Percentiles rank a stretch among this genome's conserved stretches.
phyloP scores from a whole-genome alignment of 2,113 vertebrate species.

The Eclectus roratus region DNA sequence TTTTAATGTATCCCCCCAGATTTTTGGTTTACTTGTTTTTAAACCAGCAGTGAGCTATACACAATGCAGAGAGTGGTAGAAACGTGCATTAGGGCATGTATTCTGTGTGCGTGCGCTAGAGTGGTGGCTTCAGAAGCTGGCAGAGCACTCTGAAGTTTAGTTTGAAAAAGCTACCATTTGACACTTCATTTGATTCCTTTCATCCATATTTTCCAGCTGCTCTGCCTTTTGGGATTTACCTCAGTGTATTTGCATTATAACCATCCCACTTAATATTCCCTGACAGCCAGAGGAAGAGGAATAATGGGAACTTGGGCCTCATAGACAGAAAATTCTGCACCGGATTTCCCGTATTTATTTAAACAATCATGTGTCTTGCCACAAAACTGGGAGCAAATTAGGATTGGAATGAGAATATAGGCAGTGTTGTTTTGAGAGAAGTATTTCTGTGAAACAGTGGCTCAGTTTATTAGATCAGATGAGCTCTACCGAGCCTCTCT shows the following conservation, averaged over 20 bases:
- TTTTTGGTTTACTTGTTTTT: constrained; percentile 45
- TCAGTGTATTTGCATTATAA: not conserved
- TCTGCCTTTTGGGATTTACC: not conserved
- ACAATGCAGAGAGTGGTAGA: not conserved
- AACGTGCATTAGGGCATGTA: not conserved
- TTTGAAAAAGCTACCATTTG: not conserved
- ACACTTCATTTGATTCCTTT: not conserved
- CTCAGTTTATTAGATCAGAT: not conserved
- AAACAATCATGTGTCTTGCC: not conserved
- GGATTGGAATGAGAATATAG: not conserved
- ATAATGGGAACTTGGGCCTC: not conserved
- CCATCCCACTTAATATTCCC: not conserved
- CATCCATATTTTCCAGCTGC: not conserved
- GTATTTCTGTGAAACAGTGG: not conserved
- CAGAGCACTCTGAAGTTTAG: not conserved
- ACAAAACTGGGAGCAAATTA: not conserved
- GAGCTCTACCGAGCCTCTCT: not conserved
- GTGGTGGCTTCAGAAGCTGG: not conserved
- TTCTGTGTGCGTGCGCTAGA: not conserved
- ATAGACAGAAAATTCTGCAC: not conserved
- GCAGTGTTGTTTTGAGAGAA: not conserved
- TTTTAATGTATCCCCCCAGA: not conserved
- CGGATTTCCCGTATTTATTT: not conserved
- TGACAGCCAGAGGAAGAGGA: not conserved
- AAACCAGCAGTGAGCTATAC: not conserved